Base-by-base conservation (phyloP, 2,113 vertebrate genomes). In the Mastomys natalensis region DNA sequence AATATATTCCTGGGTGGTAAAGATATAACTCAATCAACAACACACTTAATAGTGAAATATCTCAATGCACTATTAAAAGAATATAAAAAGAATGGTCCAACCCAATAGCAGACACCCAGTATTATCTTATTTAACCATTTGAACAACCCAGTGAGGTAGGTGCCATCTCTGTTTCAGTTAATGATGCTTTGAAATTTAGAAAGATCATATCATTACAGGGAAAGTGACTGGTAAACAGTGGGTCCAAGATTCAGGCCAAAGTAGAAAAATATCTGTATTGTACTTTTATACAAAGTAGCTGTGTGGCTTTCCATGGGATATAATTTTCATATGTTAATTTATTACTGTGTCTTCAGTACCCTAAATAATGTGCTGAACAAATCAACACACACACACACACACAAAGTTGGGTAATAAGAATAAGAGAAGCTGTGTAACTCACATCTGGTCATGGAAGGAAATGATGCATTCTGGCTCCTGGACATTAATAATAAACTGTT, bases 401-500 rank as follows among this genome's bases (percentile, higher is more conserved):
- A 22, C n/a, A 73, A 51, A 12, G 29, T 72, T 37, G 45, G 8
- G 17, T 92, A 16, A 17, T 60, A 85, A 45, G 40, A 95, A 37
- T 74, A 40, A 74, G 4, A 2, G 48, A 40, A 82, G 0, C 10
- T 78, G 70, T 72, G 11, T 78, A 80, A 84, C 43, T 85, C 48
- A 26, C 62, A 88, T 37, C 40, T 21, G 55, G 9, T 74, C 40
- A 19, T 73, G 15, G 15, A 94, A 90, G 55, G 4, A 73, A 22
- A 89, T 26, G 45, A 16, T 68, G 1, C 15, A 45, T 90, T 82
- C 24, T 92, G 66, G 48, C 66, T 7, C 10, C 55, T 86, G 34
- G 7, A n/a, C 10, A 91, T 90, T 91, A 84, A 91, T 85, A 86
- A 51, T 87, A 94, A 40, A 13, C 34, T 73, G 19, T 93, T 89